Conservation (phyloP, 2,797 vertebrate genomes). For the Xenentodon cancila region DNA sequence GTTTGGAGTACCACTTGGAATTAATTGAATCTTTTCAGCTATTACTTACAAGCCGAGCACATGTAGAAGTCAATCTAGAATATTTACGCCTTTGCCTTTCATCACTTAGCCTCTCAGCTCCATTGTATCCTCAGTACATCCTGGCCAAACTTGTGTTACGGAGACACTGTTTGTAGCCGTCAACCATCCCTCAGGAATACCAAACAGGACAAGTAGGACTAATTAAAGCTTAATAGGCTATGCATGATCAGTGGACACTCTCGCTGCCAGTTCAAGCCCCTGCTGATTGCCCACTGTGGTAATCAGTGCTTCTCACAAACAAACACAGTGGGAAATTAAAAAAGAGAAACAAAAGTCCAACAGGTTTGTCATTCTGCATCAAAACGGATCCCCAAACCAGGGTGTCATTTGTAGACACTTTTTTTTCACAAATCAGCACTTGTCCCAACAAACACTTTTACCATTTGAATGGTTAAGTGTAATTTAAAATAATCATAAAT, state of each 20-base stretch:
- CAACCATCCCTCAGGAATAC: conserved; percentile 36
- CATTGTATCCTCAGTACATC: conserved; percentile 13
- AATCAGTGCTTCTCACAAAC: conserved; percentile 51
- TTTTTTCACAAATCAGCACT: neutral
- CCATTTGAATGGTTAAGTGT: too few species aligned
- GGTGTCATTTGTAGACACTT: conserved; percentile 11
- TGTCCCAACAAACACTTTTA: neutral
- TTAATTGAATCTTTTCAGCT: too few species aligned
- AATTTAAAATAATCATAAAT: neutral
- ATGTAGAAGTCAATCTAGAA: neutral
- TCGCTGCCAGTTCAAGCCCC: conserved; percentile 25
- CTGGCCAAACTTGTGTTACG: neutral
- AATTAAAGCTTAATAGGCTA: conserved; percentile 41
- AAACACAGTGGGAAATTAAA: conserved; percentile 1
- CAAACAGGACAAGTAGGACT: conserved; percentile 31
- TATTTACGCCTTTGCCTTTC: neutral
- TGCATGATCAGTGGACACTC: conserved; percentile 40
- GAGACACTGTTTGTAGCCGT: conserved; percentile 2
- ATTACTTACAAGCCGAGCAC: neutral
- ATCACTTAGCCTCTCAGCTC: conserved; percentile 2
- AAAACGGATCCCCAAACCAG: conserved; percentile 12
- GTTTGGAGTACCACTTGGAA: too few species aligned
- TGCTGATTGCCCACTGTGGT: conserved; percentile 38
- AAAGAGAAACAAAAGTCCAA: neutral
- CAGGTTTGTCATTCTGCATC: conserved; percentile 15